Base-by-base conservation (phyloP, 2,888 invertebrate genomes). In the Morpho helenor region DNA sequence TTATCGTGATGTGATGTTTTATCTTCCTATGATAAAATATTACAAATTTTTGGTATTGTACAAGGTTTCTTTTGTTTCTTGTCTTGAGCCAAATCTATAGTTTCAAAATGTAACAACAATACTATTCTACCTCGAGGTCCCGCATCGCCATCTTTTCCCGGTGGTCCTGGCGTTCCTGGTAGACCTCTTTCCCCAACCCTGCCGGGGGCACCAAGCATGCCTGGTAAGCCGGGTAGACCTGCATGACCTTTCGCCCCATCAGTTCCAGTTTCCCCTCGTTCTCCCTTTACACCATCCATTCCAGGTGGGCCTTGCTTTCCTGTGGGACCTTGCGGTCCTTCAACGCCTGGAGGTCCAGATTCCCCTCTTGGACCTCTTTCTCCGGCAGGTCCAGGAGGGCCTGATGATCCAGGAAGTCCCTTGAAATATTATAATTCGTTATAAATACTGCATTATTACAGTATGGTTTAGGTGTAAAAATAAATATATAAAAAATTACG, bases 171-270 rank as follows among this genome's bases (percentile, higher is more conserved):
- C 0, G 82, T 70, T 41, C 94, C 94, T 8, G 91, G 89, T 46
- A 85, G 82, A 3, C 96, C 96, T 69, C 93, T 93, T 57, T 96
- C 96, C 16, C 96, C 96, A 54, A 87, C 77, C 7, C 91, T 75
- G 7, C 95, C 95, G 7, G 91, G 91, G 0, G 92, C 79, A 8
- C 97, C 97, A 0, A 94, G 92, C 70, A 95, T 84, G 22, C 97
- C 97, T 71, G 96, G 96, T 43, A 97, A 79, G 7, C 97, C 97
- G 64, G 94, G 94, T 46, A 97, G 84, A n/a, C 97, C 96, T 46
- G 95, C 91, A 74, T 97, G 96, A 7, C 97, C 97, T 77, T 96
- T 96, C 3, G 92, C 84, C 23, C 96, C 96, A 73, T 94, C 94
- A 1, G 92, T 87, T 2, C 97, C 97, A 0, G 85, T 62, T 63